These are phyloP conservation scores for Drosophila kikkawai DNA, from an alignment of 1,140 invertebrate genomes.

Conservation along the genomic window DNA sequence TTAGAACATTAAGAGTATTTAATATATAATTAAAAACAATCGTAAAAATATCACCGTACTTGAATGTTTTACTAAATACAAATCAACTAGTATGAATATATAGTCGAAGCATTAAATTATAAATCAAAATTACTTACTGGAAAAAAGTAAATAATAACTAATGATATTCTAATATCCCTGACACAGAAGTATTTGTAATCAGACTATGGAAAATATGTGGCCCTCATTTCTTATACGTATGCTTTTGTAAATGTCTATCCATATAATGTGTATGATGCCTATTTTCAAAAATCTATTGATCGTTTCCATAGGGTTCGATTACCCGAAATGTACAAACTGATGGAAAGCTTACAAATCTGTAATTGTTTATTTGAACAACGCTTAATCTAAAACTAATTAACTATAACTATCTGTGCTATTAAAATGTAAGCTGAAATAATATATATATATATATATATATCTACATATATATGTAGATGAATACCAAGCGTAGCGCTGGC, in stretches of 20 bases:
- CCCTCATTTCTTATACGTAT: constrained; percentile 29
- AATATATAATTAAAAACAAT: constrained; percentile 47
- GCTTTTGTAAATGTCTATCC: constrained; percentile 61
- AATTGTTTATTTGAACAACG: constrained; percentile 31
- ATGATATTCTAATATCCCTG: constrained; percentile 6
- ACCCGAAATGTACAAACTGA: constrained; percentile 56
- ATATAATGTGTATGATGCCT: constrained; percentile 21
- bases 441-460: constrained; percentile 6
- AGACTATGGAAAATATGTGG: neutral
- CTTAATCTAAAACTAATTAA: constrained; percentile 46
- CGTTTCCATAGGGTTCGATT: constrained; percentile 25
- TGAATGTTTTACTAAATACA: constrained; percentile 68
- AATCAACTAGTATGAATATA: constrained; percentile 47
- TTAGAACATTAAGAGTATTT: constrained; percentile 74
- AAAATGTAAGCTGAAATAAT: constrained; percentile 73
- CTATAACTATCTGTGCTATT: constrained; percentile 83
- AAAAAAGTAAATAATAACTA: constrained; percentile 6
- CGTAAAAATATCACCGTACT: constrained; percentile 28
- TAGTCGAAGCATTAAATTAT: constrained; percentile 37
- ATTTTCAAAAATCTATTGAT: constrained; percentile 2
- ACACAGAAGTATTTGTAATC: constrained; percentile 2
- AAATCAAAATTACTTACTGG: constrained; percentile 4
- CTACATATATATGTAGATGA: constrained; percentile 18
- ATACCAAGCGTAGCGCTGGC: constrained; percentile 14
- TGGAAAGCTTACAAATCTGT: constrained; percentile 28